phyloP scores from a whole-genome alignment of 2,113 vertebrate species.

The Phyllostomus discolor region DNA sequence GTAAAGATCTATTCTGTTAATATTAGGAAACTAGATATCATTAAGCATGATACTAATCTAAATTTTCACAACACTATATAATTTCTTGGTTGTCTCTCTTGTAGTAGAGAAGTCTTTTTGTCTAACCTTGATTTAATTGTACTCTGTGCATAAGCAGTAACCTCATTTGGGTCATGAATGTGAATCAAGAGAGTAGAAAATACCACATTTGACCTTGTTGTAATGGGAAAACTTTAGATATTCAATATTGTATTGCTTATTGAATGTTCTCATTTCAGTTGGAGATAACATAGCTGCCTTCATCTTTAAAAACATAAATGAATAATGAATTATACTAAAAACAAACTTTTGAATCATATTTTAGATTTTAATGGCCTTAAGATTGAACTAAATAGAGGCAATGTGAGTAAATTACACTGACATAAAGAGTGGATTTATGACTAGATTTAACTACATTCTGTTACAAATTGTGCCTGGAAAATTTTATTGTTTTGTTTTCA shows the following conservation, averaged over 20 bases:
- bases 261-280: constrained; percentile 46
- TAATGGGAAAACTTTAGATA: constrained; percentile 70
- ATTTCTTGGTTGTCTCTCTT: constrained; percentile 67
- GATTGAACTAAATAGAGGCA: neutral
- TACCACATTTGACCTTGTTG: constrained; percentile 74
- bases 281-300: constrained; percentile 36
- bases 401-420: constrained; percentile 21
- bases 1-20: neutral
- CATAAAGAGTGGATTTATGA: constrained; percentile 39
- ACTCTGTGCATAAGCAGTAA: constrained; percentile 73
- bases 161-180: constrained; percentile 72
- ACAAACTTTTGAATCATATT: constrained; percentile 39
- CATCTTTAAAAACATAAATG: constrained; percentile 31
- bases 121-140: constrained; percentile 80
- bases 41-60: constrained; percentile 40
- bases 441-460: constrained; percentile 54
- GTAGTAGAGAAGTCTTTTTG: constrained; percentile 63
- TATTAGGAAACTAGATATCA: constrained; percentile 12
- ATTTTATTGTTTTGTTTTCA: constrained; percentile 66
- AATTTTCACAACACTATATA: constrained; percentile 50
- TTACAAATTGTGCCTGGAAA: constrained; percentile 55
- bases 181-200: constrained; percentile 80
- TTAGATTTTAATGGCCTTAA: constrained; percentile 33
- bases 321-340: constrained; percentile 49
- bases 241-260: constrained; percentile 44